Conservation (phyloP, 2,113 vertebrate genomes). For the Charina bottae region DNA sequence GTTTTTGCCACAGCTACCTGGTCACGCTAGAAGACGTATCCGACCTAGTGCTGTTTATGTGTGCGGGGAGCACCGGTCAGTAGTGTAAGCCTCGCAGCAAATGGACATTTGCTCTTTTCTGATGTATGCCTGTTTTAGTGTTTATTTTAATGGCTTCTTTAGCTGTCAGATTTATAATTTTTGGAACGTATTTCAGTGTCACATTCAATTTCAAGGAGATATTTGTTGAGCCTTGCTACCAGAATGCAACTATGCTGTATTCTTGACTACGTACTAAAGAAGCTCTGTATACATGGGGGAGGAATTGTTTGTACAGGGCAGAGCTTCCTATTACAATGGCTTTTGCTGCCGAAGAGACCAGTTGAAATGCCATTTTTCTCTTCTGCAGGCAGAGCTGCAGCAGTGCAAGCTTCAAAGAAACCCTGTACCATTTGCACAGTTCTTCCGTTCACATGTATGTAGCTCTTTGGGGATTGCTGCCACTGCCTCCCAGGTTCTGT, state of each 20-base stretch:
- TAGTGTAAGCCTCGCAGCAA: slow-evolving; percentile 73
- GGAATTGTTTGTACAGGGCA: not conserved
- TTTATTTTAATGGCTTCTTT: slow-evolving; percentile 54
- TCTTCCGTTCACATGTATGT: not conserved
- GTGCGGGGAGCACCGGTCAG: slow-evolving; percentile 91
- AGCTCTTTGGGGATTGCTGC: not conserved
- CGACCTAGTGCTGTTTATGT: slow-evolving; percentile 95
- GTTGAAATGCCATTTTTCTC: not conserved
- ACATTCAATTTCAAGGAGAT: slow-evolving; percentile 55
- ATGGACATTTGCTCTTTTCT: slow-evolving; percentile 45
- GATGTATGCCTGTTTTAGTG: slow-evolving; percentile 44
- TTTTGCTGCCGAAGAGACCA: not conserved
- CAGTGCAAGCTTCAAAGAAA: not conserved
- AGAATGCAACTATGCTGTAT: slow-evolving; percentile 61
- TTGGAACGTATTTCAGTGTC: slow-evolving; percentile 50
- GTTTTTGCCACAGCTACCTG: slow-evolving; percentile 90
- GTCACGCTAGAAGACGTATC: slow-evolving; percentile 87
- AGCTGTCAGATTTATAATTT: slow-evolving; percentile 51
- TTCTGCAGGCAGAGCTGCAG: not conserved
- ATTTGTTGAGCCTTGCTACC: slow-evolving; percentile 52
- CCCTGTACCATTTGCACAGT: not conserved
- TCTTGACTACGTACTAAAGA: slow-evolving; percentile 32
- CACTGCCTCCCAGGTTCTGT: slow-evolving; percentile 73
- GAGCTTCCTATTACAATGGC: not conserved
- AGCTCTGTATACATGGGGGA: not conserved